These are phyloP conservation scores for Drosophila anomelani DNA, from an alignment of 2,888 invertebrate genomes.

Conservation along the genomic window DNA sequence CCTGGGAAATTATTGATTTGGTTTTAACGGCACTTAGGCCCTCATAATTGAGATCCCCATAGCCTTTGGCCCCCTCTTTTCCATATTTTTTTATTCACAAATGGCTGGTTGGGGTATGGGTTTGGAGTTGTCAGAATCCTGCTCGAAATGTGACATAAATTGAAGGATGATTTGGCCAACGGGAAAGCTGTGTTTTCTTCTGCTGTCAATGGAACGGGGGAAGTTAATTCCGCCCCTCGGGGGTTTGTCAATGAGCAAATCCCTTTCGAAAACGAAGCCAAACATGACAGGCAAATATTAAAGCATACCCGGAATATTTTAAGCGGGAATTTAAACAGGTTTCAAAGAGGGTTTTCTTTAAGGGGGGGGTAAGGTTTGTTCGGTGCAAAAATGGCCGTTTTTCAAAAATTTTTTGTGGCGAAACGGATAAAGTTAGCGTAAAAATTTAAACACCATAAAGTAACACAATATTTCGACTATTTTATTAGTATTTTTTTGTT, in stretches of 20 bases:
- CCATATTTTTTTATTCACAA: not conserved
- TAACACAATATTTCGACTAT: too few species aligned
- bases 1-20: constrained; percentile 63
- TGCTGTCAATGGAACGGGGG: not conserved
- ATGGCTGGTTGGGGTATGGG: not conserved
- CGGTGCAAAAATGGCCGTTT: too few species aligned
- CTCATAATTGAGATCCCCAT: constrained; percentile 58
- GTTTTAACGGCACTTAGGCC: constrained; percentile 67
- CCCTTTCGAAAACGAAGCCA: constrained; percentile 17
- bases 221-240: constrained; percentile 25
- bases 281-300: constrained; percentile 27
- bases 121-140: constrained; percentile 14
- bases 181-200: constrained; percentile 33
- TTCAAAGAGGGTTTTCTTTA: not conserved
- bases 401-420: too few species aligned
- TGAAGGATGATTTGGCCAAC: constrained; percentile 47
- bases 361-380: too few species aligned
- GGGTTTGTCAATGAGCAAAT: constrained; percentile 31
- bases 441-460: too few species aligned
- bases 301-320: constrained; percentile 1
- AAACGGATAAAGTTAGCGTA: too few species aligned
- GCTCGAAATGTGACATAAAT: constrained; percentile 47
- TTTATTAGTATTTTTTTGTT: too few species aligned
- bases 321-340: not conserved
- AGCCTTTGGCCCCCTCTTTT: constrained; percentile 12